A percentile compares a stretch with the other conserved stretches of the same genome.
Evolutionary conservation across 92 coral and sea anemone species (phyloP).

Genomic region (Paragorgia papillata): DNA sequence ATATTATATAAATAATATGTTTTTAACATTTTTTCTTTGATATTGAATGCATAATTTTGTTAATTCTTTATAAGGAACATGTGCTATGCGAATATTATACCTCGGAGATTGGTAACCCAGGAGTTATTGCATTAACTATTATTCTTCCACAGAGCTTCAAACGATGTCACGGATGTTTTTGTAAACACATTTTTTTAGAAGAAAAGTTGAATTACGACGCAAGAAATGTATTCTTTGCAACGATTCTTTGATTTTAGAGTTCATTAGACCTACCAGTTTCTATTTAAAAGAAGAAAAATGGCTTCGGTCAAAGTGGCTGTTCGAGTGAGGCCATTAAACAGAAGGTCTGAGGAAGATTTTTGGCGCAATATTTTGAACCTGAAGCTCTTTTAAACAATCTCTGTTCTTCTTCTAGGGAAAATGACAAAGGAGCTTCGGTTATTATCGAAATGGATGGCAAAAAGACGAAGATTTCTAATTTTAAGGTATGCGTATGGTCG

Average conservation of each 20-base stretch:
- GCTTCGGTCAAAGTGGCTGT: conserved; percentile 99
- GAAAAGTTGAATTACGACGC: background rate
- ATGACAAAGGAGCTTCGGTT: conserved; percentile 79
- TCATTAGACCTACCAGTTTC: background rate
- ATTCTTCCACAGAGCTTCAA: background rate
- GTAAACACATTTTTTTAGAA: background rate
- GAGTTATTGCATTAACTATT: background rate
- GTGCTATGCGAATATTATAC: no score
- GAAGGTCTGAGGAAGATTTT: conserved; percentile 60
- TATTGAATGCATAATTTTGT: no score
- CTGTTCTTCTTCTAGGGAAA: conserved; percentile 61
- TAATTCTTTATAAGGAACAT: no score
- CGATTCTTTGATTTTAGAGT: background rate
- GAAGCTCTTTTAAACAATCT: background rate
- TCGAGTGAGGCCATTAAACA: conserved; percentile 89
- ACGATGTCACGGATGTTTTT: conserved; percentile 1
- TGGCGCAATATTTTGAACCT: conserved; percentile 42
- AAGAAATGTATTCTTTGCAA: background rate
- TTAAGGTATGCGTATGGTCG: conserved; percentile 61
- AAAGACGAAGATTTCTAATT: conserved; percentile 87
- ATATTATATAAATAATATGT: no score
- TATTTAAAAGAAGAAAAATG: conserved; percentile 45
- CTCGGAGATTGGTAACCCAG: background rate
- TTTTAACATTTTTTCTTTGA: no score
- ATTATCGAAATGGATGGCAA: conserved; percentile 98